Evolutionary conservation across 2,888 invertebrate genomes (phyloP), one percentile per base, ranked within the genome.

Genomic region (Brenthis ino): DNA sequence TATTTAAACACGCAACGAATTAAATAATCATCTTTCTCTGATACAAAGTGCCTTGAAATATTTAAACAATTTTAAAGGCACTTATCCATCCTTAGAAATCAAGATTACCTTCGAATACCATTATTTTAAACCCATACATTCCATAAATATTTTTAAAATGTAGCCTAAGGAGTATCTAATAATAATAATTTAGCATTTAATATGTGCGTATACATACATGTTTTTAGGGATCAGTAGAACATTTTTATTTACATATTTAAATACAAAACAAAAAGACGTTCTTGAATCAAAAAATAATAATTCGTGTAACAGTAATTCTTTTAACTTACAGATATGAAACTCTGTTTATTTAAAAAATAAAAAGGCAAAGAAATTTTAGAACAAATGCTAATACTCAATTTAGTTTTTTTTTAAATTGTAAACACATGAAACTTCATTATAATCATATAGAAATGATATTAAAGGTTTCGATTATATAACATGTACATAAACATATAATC

Each of bases 11-110:
- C 28, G 28, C 8, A n/a, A 8, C 6, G n/a, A 48, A 50, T 48
- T 16, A 47, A 6, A 16, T 43, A 37, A 37, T 43, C 2, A 43
- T 43, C 37, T 11, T 43, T 43, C 8, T 43, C 37, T 11, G 3
- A 37, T 43, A 43, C 37, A 28, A 50, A 60, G 50, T 60, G 60
- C 60, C 60, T 60, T 60, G 58, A 60, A 24, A 24, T 60, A 14
- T 48, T 28, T 13, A 48, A 43, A 43, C 14, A 50, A 50, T 16
- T 8, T n/a, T 50, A 50, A 33, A 50, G 60, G 48, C 60, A 28
- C 28, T 48, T n/a, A 14, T 24, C 48, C 12, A 24, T 60, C 24
- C 28, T 28, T 6, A 33, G 8, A n/a, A 28, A 48, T 20, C 13
- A 28, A 28, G n/a, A 56, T 13, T 33, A 1, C 37, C 1, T 11